A percentile compares a stretch with the other conserved stretches of the same genome.
Evolutionary conservation across 2,113 vertebrate genomes (phyloP).

Genomic region (Ranitomeya imitator): DNA sequence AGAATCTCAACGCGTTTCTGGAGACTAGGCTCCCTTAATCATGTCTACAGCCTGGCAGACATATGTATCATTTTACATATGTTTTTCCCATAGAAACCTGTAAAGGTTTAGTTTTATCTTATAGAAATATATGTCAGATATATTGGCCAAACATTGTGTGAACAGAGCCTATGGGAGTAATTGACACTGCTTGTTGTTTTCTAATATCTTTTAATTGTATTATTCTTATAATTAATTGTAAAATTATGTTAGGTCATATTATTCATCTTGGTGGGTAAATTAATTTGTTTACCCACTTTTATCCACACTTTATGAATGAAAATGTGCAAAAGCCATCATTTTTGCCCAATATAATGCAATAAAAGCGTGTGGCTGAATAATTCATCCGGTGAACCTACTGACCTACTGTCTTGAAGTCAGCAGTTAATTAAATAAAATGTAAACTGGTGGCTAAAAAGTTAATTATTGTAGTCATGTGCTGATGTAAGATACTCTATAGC

Average conservation of each 20-base stretch:
- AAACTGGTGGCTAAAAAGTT: slow-evolving; percentile 17
- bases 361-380: neutral
- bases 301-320: neutral
- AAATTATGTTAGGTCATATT: neutral
- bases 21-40: too few relatives aligned
- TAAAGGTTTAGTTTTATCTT: too few relatives aligned
- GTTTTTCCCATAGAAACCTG: too few relatives aligned
- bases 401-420: neutral
- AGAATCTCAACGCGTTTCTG: too few relatives aligned
- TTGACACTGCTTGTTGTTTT: neutral
- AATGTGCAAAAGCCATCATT: neutral
- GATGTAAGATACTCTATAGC: neutral
- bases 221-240: neutral
- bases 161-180: neutral
- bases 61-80: too few relatives aligned
- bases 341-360: neutral
- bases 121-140: too few relatives aligned
- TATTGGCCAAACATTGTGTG: too few relatives aligned
- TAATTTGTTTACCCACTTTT: neutral
- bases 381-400: neutral
- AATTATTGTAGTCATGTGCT: neutral
- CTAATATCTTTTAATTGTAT: neutral
- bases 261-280: neutral
- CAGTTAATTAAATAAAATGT: slow-evolving; percentile 16
- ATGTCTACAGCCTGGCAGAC: too few relatives aligned